phyloP scores from a whole-genome alignment of 2,888 invertebrate species.

The Nomada fucata region DNA sequence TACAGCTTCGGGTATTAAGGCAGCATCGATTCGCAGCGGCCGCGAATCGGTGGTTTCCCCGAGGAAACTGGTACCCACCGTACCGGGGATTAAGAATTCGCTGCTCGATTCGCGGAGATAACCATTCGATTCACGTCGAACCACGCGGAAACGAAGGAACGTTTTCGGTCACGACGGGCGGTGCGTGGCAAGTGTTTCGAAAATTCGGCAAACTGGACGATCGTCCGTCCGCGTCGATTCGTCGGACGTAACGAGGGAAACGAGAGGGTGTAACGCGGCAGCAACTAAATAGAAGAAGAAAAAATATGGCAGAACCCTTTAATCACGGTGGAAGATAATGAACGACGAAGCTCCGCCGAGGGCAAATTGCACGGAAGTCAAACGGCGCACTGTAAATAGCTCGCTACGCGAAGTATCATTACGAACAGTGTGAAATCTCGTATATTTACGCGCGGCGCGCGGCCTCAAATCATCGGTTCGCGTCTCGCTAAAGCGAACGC shows the following conservation, averaged over 20 bases:
- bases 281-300: not conserved
- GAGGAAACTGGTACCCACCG: slow-evolving; percentile 72
- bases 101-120: slow-evolving; percentile 71
- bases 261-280: not conserved
- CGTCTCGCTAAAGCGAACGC: slow-evolving; percentile 12
- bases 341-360: slow-evolving; percentile 1
- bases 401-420: slow-evolving; percentile 46
- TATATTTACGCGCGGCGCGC: slow-evolving; percentile 37
- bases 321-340: slow-evolving; percentile 7
- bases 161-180: not conserved
- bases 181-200: too few relatives aligned
- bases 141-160: slow-evolving; percentile 64
- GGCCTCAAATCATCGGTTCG: slow-evolving; percentile 46
- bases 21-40: slow-evolving; percentile 69
- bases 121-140: slow-evolving; percentile 46
- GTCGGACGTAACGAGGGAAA: not conserved
- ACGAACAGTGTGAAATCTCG: slow-evolving; percentile 57
- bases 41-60: slow-evolving; percentile 71
- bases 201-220: too few relatives aligned
- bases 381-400: slow-evolving; percentile 44
- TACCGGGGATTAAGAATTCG: slow-evolving; percentile 64
- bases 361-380: slow-evolving; percentile 48
- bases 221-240: too few relatives aligned
- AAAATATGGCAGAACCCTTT: slow-evolving; percentile 5
- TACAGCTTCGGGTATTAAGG: slow-evolving; percentile 66